Conservation (phyloP, 2,797 vertebrate species). For the Myiothlypis chrysogaster region DNA sequence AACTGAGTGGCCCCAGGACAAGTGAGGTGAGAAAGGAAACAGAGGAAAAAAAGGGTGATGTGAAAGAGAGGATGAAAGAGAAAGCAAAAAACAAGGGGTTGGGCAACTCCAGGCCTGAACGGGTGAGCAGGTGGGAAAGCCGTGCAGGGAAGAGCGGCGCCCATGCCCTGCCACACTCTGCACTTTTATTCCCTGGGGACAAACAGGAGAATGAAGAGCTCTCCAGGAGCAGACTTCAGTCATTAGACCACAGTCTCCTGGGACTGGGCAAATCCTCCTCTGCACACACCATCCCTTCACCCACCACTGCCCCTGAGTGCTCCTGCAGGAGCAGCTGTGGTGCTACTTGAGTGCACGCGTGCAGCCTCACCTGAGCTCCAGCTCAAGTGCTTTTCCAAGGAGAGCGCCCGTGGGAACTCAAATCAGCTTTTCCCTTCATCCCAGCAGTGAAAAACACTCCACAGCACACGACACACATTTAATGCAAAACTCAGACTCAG, state of each 20-base stretch:
- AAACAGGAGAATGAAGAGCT: not conserved
- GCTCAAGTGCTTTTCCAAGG: not conserved
- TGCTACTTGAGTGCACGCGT: not conserved
- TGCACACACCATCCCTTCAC: not conserved
- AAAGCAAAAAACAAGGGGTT: not conserved
- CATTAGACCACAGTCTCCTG: not conserved
- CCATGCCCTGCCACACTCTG: not conserved
- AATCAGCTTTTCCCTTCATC: slow-evolving; percentile 46
- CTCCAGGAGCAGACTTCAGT: not conserved
- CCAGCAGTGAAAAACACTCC: slow-evolving; percentile 23
- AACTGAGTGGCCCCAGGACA: slow-evolving; percentile 78
- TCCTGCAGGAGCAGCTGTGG: not conserved
- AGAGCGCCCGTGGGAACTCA: not conserved
- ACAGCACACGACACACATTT: slow-evolving; percentile 35
- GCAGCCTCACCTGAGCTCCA: not conserved
- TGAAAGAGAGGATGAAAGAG: slow-evolving; percentile 3
- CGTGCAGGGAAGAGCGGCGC: not conserved
- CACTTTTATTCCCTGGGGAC: not conserved
- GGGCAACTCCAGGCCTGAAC: not conserved
- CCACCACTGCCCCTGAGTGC: not conserved
- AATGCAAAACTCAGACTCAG: slow-evolving; percentile 26
- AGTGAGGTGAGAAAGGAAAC: slow-evolving; percentile 62
- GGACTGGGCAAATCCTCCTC: not conserved
- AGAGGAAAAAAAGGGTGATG: slow-evolving; percentile 61
- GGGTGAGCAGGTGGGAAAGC: not conserved